phyloP scores from a whole-genome alignment of 2,113 vertebrate genomes.

The Hoplias malabaricus region DNA sequence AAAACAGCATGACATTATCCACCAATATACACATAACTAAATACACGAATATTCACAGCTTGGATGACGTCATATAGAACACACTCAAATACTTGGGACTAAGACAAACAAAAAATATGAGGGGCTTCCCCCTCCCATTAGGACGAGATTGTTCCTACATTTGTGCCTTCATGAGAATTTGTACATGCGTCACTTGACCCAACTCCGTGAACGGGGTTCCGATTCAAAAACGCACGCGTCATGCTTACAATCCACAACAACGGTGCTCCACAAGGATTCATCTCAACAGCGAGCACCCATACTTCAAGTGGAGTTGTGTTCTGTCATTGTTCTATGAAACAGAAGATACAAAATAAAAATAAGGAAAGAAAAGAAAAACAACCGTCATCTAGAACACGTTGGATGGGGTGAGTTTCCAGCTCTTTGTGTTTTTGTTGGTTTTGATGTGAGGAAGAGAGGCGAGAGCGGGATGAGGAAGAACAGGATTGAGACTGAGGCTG shows the following conservation, averaged over 20 bases:
- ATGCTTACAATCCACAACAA: not conserved
- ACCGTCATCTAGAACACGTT: not conserved
- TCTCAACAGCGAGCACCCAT: conserved; percentile 55
- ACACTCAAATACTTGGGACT: conserved; percentile 67
- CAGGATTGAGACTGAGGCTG: conserved; percentile 8
- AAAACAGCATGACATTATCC: conserved; percentile 67
- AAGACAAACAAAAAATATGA: conserved; percentile 59
- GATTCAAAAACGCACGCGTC: not conserved
- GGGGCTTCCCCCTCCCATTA: conserved; percentile 44
- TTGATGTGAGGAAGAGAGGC: conserved; percentile 58
- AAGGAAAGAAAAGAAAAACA: conserved; percentile 1
- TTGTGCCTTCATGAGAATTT: conserved; percentile 68
- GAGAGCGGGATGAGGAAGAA: conserved; percentile 58
- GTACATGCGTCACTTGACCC: conserved; percentile 23
- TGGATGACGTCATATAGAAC: conserved; percentile 69
- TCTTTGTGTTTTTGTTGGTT: conserved; percentile 11
- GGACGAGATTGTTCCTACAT: conserved; percentile 60
- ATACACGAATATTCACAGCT: conserved; percentile 79
- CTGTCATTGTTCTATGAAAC: conserved; percentile 25
- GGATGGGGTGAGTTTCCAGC: conserved; percentile 29
- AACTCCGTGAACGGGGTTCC: not conserved
- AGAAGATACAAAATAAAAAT: too few species aligned
- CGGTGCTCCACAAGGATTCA: conserved; percentile 32
- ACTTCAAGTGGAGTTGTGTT: conserved; percentile 62
- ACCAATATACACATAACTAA: conserved; percentile 66